Base-by-base conservation (phyloP, 2,797 vertebrate genomes). In the Dermochelys coriacea region DNA sequence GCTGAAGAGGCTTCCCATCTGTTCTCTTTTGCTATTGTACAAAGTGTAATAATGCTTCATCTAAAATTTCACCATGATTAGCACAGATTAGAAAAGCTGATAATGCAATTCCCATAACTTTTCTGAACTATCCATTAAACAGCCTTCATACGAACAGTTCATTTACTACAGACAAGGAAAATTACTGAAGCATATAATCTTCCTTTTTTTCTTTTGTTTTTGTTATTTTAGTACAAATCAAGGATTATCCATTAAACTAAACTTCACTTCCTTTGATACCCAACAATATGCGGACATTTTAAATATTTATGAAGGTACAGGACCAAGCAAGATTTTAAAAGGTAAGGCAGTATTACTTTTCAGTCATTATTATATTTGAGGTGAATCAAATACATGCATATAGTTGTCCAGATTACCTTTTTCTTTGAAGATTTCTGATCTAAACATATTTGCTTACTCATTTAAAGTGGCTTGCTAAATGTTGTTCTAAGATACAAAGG, bases 281-380 rank as follows among this genome's bases (percentile, higher is more conserved):
- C 97, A 99, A 86, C 82, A 81, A 64, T 97, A 97, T 59, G 2
- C 9, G 0, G 99, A 99, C 25, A 12, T 5, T 7, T 94, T 99
- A 95, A 93, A 52, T 49, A 97, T 99, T 77, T 99, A 98, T 94
- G 98, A 99, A 97, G 99, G 99, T 19, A 86, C 97, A 15, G 99
- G 99, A 94, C 51, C 95, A 78, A 90, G 37, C 27, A 99, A 98
- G 97, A 91, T 89, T 86, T 97, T 99, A 86, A 98, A 97, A 98
- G 98, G 99, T 99, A 97, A 98, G 98, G 92, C 87, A 59, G 83
- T 78, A 84, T 47, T 89, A 91, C 37, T 90, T 29, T 68, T 84
- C 54, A 93, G 41, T 85, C 14, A 3, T 87, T 51, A 74, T 87
- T 79, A 41, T 0, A 2, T 51, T 94, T 68, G n/a, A 84, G 54